Evolutionary conservation across 2,113 vertebrate genomes (phyloP).

Genomic region (Nycticorax nycticorax): DNA sequence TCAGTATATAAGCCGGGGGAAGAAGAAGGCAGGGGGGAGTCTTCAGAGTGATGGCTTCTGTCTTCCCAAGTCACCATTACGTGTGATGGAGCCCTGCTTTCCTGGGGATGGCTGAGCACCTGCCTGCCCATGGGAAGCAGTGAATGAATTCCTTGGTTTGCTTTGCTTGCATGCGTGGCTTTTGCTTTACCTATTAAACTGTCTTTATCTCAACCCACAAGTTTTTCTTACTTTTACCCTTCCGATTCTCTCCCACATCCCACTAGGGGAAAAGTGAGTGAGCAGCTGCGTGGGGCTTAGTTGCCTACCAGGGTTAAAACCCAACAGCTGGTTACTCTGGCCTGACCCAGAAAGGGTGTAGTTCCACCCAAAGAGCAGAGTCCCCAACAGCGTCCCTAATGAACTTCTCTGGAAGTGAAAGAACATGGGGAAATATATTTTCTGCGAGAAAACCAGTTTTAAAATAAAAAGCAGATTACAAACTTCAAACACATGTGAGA

Average conservation of each 20-base stretch:
- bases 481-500: not conserved
- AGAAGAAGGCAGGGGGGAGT: not conserved
- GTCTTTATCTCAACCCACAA: not conserved
- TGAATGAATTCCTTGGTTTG: not conserved
- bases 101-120: not conserved
- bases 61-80: not conserved
- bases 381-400: not conserved
- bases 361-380: not conserved
- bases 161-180: rapidly evolving
- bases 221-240: not conserved
- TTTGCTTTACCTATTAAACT: not conserved
- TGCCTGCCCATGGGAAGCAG: not conserved
- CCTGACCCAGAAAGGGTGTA: not conserved
- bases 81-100: not conserved
- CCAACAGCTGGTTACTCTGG: not conserved
- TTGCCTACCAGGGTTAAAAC: not conserved
- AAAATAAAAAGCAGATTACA: not conserved
- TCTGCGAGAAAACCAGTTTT: not conserved
- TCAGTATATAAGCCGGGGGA: not conserved
- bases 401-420: not conserved
- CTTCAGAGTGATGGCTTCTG: not conserved
- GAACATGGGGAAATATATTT: not conserved
- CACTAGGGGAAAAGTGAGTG: not conserved
- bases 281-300: not conserved
- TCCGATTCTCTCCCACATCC: rapidly evolving